Evolutionary conservation across 2,797 vertebrate genomes (phyloP).

Genomic region (Mallotus villosus): DNA sequence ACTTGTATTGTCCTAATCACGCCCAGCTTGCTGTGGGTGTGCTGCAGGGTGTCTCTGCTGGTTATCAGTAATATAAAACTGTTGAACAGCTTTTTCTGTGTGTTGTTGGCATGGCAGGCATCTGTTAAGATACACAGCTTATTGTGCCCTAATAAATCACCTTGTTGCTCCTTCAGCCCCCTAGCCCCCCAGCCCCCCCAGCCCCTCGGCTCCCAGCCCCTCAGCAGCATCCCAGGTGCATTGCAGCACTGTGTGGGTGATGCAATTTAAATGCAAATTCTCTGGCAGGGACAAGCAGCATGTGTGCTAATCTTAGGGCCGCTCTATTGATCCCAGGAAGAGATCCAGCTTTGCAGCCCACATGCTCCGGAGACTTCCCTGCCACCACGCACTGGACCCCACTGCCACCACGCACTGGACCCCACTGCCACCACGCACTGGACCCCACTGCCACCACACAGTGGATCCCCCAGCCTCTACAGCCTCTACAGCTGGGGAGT

Average conservation of each 20-base stretch:
- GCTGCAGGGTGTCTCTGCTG: neutral
- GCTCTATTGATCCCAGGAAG: slow-evolving; percentile 51
- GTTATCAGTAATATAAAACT: neutral
- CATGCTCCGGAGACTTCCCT: too few species aligned
- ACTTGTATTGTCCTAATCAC: too few species aligned
- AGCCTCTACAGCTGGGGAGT: too few species aligned
- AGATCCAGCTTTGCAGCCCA: slow-evolving; percentile 17
- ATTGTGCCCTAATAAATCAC: neutral
- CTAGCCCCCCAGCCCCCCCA: slow-evolving; percentile 30
- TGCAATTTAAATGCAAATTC: slow-evolving; percentile 79
- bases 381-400: neutral
- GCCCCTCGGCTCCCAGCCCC: neutral
- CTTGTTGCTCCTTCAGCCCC: slow-evolving; percentile 19
- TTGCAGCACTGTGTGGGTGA: slow-evolving; percentile 54
- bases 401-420: too few species aligned
- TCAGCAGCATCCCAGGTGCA: slow-evolving; percentile 50
- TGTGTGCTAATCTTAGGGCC: slow-evolving; percentile 37
- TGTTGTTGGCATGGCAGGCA: slow-evolving; percentile 1
- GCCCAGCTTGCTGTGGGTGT: neutral
- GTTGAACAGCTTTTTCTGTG: neutral
- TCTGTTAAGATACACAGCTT: slow-evolving; percentile 12
- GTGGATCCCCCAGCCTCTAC: neutral
- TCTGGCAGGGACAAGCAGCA: slow-evolving; percentile 52
- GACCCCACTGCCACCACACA: too few species aligned
- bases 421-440: too few species aligned